Conservation (phyloP, 2,888 invertebrate species). For the Acrobasis repandana region DNA sequence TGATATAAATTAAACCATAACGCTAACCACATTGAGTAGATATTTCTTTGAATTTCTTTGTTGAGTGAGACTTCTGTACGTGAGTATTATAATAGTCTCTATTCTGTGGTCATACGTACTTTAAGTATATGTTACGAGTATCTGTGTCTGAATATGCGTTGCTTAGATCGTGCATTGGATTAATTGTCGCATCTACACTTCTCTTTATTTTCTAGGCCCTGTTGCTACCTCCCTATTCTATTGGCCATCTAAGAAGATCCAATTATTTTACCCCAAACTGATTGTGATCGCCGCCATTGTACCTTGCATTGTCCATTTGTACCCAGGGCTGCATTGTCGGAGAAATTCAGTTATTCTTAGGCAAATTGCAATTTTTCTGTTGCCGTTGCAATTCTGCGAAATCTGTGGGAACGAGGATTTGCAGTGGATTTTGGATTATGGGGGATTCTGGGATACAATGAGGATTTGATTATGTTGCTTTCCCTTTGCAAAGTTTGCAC, state of each 20-base stretch:
- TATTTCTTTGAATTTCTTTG: too few species aligned
- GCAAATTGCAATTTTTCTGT: conserved; percentile 67
- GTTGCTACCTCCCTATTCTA: conserved; percentile 67
- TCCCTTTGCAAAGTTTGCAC: neutral
- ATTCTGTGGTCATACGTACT: too few species aligned
- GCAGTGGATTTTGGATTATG: conserved; percentile 39
- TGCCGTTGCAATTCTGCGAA: conserved; percentile 50
- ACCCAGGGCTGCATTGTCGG: conserved; percentile 57
- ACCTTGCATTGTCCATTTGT: conserved; percentile 53
- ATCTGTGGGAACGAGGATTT: conserved; percentile 67
- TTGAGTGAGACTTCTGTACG: too few species aligned
- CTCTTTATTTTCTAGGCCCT: conserved; percentile 35
- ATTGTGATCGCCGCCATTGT: conserved; percentile 72
- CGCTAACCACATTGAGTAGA: too few species aligned
- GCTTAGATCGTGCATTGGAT: too few species aligned
- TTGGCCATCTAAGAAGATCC: conserved; percentile 65
- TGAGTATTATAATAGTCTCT: too few species aligned
- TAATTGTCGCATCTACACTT: neutral
- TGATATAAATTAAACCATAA: too few species aligned
- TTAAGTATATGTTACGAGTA: too few species aligned
- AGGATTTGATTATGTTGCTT: conserved; percentile 33
- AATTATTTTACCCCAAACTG: conserved; percentile 64
- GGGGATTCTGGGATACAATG: conserved; percentile 39
- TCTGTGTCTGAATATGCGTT: too few species aligned
- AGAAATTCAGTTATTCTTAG: conserved; percentile 65